Conservation (phyloP, 35 echinoderm and acorn worm genomes). For the Lytechinus variegatus region DNA sequence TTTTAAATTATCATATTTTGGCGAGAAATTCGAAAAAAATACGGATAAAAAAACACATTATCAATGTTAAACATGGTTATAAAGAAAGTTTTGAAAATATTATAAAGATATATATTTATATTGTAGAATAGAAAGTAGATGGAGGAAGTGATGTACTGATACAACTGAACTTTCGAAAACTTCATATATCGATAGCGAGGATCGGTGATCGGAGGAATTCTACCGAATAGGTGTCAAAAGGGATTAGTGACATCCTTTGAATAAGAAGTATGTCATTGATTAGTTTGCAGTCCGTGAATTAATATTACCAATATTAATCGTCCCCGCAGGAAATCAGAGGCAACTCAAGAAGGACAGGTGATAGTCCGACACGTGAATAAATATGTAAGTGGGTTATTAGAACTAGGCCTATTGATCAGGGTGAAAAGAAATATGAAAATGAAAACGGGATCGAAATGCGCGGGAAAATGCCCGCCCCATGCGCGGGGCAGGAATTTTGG, state of each 20-base stretch:
- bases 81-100: too few species aligned
- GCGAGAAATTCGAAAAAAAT: too few species aligned
- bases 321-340: conserved; percentile 29
- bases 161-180: too few species aligned
- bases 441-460: conserved; percentile 28
- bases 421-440: conserved; percentile 46
- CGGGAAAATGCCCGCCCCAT: not conserved
- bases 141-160: too few species aligned
- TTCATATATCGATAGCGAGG: not conserved
- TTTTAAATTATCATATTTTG: too few species aligned
- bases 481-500: not conserved
- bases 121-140: too few species aligned
- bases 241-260: not conserved
- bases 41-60: too few species aligned
- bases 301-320: conserved; percentile 50
- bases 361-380: conserved; percentile 38
- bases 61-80: too few species aligned
- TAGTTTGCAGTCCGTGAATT: conserved; percentile 47
- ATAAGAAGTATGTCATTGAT: conserved; percentile 38
- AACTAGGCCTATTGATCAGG: conserved; percentile 43
- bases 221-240: not conserved
- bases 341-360: conserved; percentile 3
- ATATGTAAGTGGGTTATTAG: conserved; percentile 49
- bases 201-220: not conserved
- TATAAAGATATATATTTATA: too few species aligned